A percentile compares a stretch with the other conserved stretches of the same genome.
Conservation (phyloP, 2,113 vertebrate species). For the Poicephalus meyeri region DNA sequence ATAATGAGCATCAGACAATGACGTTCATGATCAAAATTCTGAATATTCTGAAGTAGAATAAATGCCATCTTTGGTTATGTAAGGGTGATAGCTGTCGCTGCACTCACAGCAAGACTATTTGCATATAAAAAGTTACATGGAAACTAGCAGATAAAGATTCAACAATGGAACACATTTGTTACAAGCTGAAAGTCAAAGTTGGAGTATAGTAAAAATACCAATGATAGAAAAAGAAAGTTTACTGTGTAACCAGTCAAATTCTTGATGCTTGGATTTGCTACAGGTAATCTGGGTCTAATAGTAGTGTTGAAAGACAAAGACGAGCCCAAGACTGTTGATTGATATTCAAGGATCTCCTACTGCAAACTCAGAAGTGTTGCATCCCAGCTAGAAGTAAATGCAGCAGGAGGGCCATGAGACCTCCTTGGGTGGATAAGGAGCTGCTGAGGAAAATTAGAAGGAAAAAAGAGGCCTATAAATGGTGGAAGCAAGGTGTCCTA, state of each 20-base stretch:
- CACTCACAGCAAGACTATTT: conserved; percentile 9
- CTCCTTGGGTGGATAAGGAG: too few relatives aligned
- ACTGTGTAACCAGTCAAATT: neutral
- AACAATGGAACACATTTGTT: neutral
- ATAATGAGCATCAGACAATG: neutral
- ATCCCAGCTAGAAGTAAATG: too few relatives aligned
- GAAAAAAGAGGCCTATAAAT: too few relatives aligned
- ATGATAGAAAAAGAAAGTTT: neutral
- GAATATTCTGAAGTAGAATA: neutral
- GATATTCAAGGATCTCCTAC: too few relatives aligned
- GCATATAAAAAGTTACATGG: neutral
- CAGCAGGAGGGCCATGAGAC: too few relatives aligned
- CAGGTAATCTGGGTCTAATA: neutral
- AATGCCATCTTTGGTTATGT: neutral
- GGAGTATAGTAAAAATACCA: neutral
- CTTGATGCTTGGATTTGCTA: neutral
- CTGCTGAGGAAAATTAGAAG: too few relatives aligned
- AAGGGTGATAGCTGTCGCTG: neutral
- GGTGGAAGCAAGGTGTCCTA: too few relatives aligned
- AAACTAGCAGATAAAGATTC: neutral
- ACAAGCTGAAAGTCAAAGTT: neutral
- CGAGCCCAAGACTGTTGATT: too few relatives aligned
- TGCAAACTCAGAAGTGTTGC: too few relatives aligned
- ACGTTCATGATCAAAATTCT: neutral
- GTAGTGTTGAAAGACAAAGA: neutral